A percentile compares a stretch with the other conserved stretches of the same genome.
Evolutionary conservation across 2,113 vertebrate species (phyloP).

Genomic region (Lethenteron reissneri): DNA sequence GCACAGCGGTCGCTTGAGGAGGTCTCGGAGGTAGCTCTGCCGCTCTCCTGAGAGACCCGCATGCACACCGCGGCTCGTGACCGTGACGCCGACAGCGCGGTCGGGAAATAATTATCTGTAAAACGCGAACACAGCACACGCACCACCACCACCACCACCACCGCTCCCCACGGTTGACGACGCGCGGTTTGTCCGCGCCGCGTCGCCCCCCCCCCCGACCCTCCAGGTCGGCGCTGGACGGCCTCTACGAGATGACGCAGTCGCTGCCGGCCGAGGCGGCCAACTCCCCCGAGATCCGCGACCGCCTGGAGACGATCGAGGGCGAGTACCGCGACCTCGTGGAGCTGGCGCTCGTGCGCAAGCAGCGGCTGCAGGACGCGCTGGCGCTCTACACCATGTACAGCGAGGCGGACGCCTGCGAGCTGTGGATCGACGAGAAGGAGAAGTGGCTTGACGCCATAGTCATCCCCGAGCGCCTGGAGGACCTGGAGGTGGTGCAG

Average conservation of each 20-base stretch:
- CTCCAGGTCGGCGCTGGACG: slow-evolving; percentile 28
- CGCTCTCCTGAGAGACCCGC: too few species aligned
- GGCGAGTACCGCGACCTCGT: slow-evolving; percentile 47
- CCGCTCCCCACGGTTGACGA: too few species aligned
- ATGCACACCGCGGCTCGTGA: too few species aligned
- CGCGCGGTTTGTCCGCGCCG: too few species aligned
- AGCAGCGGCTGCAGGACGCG: slow-evolving; percentile 48
- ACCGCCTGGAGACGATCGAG: slow-evolving; percentile 33
- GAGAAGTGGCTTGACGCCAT: slow-evolving; percentile 63
- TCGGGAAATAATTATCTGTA: too few species aligned
- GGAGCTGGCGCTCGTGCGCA: slow-evolving; percentile 38
- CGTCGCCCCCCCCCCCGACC: not conserved
- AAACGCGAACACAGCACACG: too few species aligned
- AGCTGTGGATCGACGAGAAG: slow-evolving; percentile 85
- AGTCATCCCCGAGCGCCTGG: slow-evolving; percentile 57
- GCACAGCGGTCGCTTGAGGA: too few species aligned
- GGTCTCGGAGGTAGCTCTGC: too few species aligned
- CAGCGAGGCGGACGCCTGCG: slow-evolving; percentile 71
- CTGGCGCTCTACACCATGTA: slow-evolving; percentile 68
- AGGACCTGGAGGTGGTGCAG: slow-evolving; percentile 74
- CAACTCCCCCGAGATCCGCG: slow-evolving; percentile 50
- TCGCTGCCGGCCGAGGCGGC: slow-evolving; percentile 47
- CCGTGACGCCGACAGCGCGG: too few species aligned
- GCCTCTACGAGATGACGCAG: slow-evolving; percentile 38
- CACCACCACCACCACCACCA: too few species aligned